A percentile compares a stretch with the other conserved stretches of the same genome.
phyloP scores from a whole-genome alignment of 2,888 invertebrate genomes.

The Eupithecia tripunctaria region DNA sequence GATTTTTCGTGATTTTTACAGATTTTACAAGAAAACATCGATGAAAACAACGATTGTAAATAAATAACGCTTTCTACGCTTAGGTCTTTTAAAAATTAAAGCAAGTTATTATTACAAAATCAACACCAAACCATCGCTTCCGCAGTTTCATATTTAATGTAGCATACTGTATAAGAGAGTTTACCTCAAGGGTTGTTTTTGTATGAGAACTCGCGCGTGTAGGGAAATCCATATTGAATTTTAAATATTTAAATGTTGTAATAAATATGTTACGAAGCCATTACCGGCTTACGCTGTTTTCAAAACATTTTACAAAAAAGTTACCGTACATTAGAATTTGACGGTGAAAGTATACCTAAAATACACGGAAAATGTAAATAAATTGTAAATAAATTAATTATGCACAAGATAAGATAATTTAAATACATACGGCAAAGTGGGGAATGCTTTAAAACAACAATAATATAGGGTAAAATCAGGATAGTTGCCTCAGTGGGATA shows the following conservation, averaged over 20 bases:
- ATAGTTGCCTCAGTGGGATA: too few species aligned
- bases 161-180: slow-evolving; percentile 36
- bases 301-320: slow-evolving; percentile 27
- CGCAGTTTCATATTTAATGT: slow-evolving; percentile 12
- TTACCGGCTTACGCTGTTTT: slow-evolving; percentile 36
- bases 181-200: slow-evolving; percentile 41
- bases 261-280: slow-evolving; percentile 47
- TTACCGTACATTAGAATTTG: slow-evolving; percentile 14
- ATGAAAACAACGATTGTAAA: background rate
- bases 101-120: background rate
- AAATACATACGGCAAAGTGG: too few species aligned
- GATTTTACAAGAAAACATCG: background rate
- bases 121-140: background rate
- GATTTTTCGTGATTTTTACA: background rate
- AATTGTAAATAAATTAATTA: slow-evolving; percentile 1
- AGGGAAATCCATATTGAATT: slow-evolving; percentile 47
- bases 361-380: background rate
- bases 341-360: slow-evolving; percentile 1
- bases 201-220: slow-evolving; percentile 38
- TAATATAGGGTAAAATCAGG: too few species aligned
- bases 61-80: background rate
- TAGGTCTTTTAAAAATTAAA: background rate
- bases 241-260: slow-evolving; percentile 47
- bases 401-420: background rate
- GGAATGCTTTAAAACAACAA: too few species aligned